Evolutionary conservation across 2,797 vertebrate genomes (phyloP).

Genomic region (Cephalopachus bancanus): DNA sequence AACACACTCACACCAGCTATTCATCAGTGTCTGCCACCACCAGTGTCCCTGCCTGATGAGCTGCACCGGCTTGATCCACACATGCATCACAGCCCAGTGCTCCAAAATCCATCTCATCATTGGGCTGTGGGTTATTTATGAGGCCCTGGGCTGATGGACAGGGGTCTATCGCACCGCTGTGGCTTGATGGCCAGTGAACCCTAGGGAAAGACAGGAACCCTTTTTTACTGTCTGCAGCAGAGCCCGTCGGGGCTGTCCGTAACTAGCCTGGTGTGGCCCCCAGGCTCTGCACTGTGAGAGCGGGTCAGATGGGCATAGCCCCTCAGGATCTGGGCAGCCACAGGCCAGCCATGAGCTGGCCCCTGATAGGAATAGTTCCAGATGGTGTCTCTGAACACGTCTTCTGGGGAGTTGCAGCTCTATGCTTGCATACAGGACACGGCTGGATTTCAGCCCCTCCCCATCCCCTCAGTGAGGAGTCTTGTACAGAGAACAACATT

Average conservation of each 20-base stretch:
- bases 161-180: too few species aligned
- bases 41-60: background rate
- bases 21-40: too few species aligned
- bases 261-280: background rate
- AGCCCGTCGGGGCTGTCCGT: background rate
- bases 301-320: background rate
- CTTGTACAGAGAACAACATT: background rate
- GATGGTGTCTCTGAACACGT: background rate
- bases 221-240: background rate
- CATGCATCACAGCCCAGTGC: background rate
- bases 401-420: background rate
- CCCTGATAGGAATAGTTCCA: background rate
- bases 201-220: too few species aligned
- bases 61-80: background rate
- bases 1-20: accelerated
- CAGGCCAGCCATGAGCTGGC: background rate
- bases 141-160: too few species aligned
- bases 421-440: background rate
- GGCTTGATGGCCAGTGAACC: too few species aligned
- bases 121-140: too few species aligned
- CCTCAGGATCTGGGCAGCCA: background rate
- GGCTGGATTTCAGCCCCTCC: background rate
- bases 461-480: accelerated
- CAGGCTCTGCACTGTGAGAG: background rate
- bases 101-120: too few species aligned